Percentiles rank a stretch among this genome's conserved stretches.
phyloP scores from a whole-genome alignment of 2,797 vertebrate species.

The Todus mexicanus region DNA sequence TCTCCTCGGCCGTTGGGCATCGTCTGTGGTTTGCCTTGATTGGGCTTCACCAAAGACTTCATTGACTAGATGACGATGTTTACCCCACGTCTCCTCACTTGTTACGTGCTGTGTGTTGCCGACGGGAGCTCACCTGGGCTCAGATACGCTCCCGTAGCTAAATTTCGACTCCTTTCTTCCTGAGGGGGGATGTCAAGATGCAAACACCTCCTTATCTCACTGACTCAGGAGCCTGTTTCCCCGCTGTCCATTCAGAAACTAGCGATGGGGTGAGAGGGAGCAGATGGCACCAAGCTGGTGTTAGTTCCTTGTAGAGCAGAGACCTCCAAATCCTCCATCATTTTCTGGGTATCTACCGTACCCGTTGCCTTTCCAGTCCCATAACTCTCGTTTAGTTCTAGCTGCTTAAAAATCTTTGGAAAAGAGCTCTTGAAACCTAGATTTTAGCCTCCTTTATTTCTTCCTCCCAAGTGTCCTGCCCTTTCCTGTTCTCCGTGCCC shows the following conservation, averaged over 20 bases:
- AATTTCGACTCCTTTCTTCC: slow-evolving; percentile 21
- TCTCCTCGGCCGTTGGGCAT: slow-evolving; percentile 55
- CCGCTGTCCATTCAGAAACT: slow-evolving; percentile 23
- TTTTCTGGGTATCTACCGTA: slow-evolving; percentile 18
- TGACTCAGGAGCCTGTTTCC: slow-evolving; percentile 66
- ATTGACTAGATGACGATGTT: slow-evolving; percentile 38
- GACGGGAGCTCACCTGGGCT: slow-evolving; percentile 12
- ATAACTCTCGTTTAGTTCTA: slow-evolving; percentile 37
- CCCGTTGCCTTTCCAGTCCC: slow-evolving; percentile 40
- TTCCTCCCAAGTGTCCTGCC: slow-evolving; percentile 4
- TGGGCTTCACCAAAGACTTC: slow-evolving; percentile 73
- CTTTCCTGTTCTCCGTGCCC: not conserved
- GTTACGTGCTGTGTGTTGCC: not conserved
- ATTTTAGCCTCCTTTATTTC: slow-evolving; percentile 46
- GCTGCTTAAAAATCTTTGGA: slow-evolving; percentile 37
- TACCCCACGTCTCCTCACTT: slow-evolving; percentile 23
- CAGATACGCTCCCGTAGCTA: slow-evolving; percentile 7
- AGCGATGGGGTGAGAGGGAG: slow-evolving; percentile 42
- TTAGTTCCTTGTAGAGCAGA: slow-evolving; percentile 55
- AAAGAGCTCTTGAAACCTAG: slow-evolving; percentile 45
- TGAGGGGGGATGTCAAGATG: slow-evolving; percentile 45
- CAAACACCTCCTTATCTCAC: slow-evolving; percentile 43
- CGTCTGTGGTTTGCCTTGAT: slow-evolving; percentile 64
- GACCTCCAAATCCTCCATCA: slow-evolving; percentile 42
- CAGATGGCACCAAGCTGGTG: slow-evolving; percentile 22